A percentile compares a stretch with the other conserved stretches of the same genome.
Conservation (phyloP, 2,888 invertebrate genomes). For the Sycophila texana region DNA sequence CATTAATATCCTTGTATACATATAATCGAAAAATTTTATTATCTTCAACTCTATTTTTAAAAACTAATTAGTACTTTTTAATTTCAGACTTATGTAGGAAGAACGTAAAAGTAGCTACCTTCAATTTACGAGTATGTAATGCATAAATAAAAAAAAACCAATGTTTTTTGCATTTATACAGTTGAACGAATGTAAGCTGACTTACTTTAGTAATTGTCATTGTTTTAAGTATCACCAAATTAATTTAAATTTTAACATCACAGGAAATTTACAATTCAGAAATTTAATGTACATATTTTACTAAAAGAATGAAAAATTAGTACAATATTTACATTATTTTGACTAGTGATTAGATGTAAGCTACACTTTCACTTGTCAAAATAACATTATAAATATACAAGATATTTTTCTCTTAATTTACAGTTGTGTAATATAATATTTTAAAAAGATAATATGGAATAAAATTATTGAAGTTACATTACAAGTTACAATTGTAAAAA, state of each 20-base stretch:
- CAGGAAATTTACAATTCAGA: conserved; percentile 45
- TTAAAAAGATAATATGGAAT: background rate
- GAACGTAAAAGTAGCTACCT: no score
- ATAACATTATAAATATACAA: conserved; percentile 50
- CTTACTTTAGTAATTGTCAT: conserved; percentile 44
- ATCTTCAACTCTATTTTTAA: no score
- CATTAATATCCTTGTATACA: no score
- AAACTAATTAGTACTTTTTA: no score
- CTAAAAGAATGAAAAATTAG: conserved; percentile 49
- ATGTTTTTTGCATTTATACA: no score
- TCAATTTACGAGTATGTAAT: no score
- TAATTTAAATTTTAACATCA: conserved; percentile 48
- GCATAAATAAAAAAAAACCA: no score
- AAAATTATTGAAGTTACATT: background rate
- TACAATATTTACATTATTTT: conserved; percentile 54
- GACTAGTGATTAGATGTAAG: conserved; percentile 38
- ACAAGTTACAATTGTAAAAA: no score
- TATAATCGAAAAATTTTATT: no score
- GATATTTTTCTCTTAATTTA: conserved; percentile 42
- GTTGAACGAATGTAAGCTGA: conserved; percentile 32
- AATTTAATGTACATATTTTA: conserved; percentile 36
- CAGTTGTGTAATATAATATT: conserved; percentile 34
- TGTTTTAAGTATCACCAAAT: conserved; percentile 49
- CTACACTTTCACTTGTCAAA: conserved; percentile 48
- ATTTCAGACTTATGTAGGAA: no score